Conservation (phyloP, 1,140 invertebrate genomes). For the Microplitis mediator region DNA sequence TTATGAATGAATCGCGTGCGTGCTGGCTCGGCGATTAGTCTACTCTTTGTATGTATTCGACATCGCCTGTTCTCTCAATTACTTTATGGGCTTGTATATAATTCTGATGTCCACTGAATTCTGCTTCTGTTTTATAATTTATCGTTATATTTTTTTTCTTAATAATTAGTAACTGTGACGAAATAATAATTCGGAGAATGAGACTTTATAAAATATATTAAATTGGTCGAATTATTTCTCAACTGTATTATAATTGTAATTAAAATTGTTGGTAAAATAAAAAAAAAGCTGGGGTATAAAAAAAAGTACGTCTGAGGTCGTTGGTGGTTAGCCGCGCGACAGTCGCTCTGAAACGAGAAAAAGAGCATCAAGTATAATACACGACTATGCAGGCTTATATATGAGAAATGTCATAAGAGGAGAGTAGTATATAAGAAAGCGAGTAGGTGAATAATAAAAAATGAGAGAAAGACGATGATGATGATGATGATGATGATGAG, state of each 20-base stretch:
- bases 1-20: conserved; percentile 53
- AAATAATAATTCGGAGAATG: too few relatives aligned
- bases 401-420: conserved; percentile 4
- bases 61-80: conserved; percentile 38
- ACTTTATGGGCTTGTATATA: conserved; percentile 25
- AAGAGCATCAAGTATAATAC: conserved; percentile 25
- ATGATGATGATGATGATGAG: too few relatives aligned
- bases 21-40: conserved; percentile 6
- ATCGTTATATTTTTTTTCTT: too few relatives aligned
- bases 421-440: neutral
- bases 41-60: conserved; percentile 30
- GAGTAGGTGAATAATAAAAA: neutral
- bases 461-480: too few relatives aligned
- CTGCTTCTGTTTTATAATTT: too few relatives aligned
- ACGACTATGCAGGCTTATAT: neutral
- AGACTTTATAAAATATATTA: too few relatives aligned
- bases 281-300: conserved; percentile 25
- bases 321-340: conserved; percentile 12
- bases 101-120: too few relatives aligned
- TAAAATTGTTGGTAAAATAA: conserved; percentile 53
- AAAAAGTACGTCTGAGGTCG: conserved; percentile 17
- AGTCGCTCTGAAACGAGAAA: neutral
- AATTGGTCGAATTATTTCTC: too few relatives aligned
- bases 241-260: conserved; percentile 54
- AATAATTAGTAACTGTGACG: too few relatives aligned